phyloP scores from a whole-genome alignment of 2,113 vertebrate genomes.

The Rhabdomys dilectus region DNA sequence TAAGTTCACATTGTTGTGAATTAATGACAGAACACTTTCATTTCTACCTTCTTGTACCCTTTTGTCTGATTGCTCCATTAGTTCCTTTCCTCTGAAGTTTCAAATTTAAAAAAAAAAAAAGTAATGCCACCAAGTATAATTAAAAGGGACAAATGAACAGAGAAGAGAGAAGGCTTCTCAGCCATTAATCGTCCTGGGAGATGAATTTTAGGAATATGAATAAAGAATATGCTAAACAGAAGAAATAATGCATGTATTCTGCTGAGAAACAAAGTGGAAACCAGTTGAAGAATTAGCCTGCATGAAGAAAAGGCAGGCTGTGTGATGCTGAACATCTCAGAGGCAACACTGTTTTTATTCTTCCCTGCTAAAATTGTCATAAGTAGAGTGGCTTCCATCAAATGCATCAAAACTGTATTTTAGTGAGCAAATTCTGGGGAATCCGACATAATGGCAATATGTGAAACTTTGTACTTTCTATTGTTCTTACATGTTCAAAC shows the following conservation, averaged over 20 bases:
- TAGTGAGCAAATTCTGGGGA: neutral
- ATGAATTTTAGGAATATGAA: conserved; percentile 34
- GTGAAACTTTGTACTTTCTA: neutral
- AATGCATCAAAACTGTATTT: neutral
- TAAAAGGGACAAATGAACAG: conserved; percentile 54
- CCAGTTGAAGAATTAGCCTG: neutral
- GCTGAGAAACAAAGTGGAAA: conserved; percentile 52
- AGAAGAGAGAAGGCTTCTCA: conserved; percentile 4
- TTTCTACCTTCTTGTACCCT: conserved; percentile 46
- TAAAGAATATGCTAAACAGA: conserved; percentile 58
- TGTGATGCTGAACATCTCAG: neutral
- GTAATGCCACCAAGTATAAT: conserved; percentile 64
- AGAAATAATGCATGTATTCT: conserved; percentile 27
- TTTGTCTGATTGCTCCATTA: conserved; percentile 50
- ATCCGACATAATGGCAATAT: neutral
- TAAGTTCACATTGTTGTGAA: conserved; percentile 49
- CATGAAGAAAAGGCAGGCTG: neutral
- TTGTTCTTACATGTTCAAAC: neutral
- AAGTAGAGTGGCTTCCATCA: neutral
- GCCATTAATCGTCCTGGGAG: neutral
- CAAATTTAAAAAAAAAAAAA: conserved; percentile 36
- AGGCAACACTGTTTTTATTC: neutral
- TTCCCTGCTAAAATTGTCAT: neutral
- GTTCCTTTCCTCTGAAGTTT: conserved; percentile 17
- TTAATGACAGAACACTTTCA: conserved; percentile 68